phyloP scores from a whole-genome alignment of 2,888 invertebrate genomes.

The Teleiodes luculella region DNA sequence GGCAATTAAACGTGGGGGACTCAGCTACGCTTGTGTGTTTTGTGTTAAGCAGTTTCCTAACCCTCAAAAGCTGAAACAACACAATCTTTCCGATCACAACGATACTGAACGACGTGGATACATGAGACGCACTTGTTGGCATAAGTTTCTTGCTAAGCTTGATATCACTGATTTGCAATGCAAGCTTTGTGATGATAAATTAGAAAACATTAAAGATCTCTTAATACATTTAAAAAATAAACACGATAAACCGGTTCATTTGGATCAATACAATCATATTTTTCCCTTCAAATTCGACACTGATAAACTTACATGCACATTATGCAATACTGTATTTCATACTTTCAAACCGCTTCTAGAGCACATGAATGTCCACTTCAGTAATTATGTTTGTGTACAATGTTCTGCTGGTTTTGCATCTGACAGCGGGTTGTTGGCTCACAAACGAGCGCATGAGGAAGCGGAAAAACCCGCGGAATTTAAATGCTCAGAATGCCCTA shows the following conservation, averaged over 20 bases:
- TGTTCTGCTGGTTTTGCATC: conserved; percentile 40
- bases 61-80: conserved; percentile 46
- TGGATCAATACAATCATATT: conserved; percentile 38
- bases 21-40: conserved; percentile 52
- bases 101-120: conserved; percentile 28
- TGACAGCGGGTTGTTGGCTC: neutral
- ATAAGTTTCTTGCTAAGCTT: conserved; percentile 41
- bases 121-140: conserved; percentile 26
- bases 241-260: conserved; percentile 31
- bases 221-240: conserved; percentile 19
- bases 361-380: conserved; percentile 48
- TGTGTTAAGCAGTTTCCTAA: conserved; percentile 44
- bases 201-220: conserved; percentile 15
- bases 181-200: conserved; percentile 34
- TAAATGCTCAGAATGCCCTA: conserved; percentile 44
- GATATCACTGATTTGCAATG: conserved; percentile 47
- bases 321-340: conserved; percentile 27
- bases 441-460: conserved; percentile 25
- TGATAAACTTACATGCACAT: conserved; percentile 28
- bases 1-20: conserved; percentile 49
- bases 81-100: conserved; percentile 41
- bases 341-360: conserved; percentile 28
- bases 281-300: conserved; percentile 43
- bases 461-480: conserved; percentile 21
- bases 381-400: conserved; percentile 43